Conservation (phyloP, 2,888 invertebrate species). For the Agrochola circellaris region DNA sequence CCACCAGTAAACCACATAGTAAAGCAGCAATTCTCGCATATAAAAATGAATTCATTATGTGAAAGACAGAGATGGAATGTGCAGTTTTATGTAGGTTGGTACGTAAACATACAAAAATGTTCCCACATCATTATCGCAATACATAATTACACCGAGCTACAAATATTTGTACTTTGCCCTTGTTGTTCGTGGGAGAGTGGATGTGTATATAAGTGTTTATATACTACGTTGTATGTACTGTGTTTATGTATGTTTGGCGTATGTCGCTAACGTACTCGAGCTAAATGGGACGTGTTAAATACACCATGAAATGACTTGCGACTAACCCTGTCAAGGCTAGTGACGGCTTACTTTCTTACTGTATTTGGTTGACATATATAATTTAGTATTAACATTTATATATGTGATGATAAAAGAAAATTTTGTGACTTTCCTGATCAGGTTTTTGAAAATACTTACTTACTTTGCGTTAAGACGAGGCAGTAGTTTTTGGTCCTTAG, state of each 20-base stretch:
- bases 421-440: not conserved
- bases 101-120: conserved; percentile 25
- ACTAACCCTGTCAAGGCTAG: conserved; percentile 23
- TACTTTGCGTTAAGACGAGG: not conserved
- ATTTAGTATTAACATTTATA: conserved; percentile 6
- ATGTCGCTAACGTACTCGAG: conserved; percentile 25
- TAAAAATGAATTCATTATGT: conserved; percentile 12
- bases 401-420: not conserved
- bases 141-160: conserved; percentile 47
- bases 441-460: not conserved
- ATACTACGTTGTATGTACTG: conserved; percentile 6
- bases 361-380: conserved; percentile 1
- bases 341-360: not conserved
- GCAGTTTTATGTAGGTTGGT: not conserved
- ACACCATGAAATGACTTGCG: conserved; percentile 60
- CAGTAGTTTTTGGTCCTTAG: not conserved
- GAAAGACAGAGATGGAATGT: not conserved
- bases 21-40: not conserved
- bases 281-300: conserved; percentile 63
- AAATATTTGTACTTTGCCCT: conserved; percentile 59
- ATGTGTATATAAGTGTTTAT: conserved; percentile 18
- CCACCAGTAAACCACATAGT: too few species aligned
- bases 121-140: conserved; percentile 51
- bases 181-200: conserved; percentile 48
- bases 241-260: conserved; percentile 16